These are phyloP conservation scores for Drosophila nikananu DNA, from an alignment of 1,140 invertebrate genomes.

Conservation along the genomic window DNA sequence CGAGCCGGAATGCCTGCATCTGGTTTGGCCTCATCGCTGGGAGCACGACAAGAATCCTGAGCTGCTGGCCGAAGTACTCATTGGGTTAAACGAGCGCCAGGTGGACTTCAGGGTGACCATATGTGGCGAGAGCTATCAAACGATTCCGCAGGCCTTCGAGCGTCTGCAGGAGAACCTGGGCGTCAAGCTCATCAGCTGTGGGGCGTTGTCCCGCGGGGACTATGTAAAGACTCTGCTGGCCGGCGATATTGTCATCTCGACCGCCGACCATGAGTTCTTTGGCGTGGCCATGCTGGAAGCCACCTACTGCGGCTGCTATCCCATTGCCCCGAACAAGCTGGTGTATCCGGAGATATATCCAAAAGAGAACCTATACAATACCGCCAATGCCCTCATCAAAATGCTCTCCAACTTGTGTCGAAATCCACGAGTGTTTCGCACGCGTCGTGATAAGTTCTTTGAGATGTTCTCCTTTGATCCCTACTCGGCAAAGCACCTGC, in stretches of 20 bases:
- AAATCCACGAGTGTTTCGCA: conserved; percentile 76
- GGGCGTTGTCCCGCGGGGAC: conserved; percentile 87
- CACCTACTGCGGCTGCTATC: conserved; percentile 89
- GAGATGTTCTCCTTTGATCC: conserved; percentile 75
- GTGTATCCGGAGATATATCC: conserved; percentile 92
- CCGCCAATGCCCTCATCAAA: conserved; percentile 86
- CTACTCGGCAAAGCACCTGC: conserved; percentile 72
- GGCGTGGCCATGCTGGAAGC: conserved; percentile 92
- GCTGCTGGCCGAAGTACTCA: conserved; percentile 88
- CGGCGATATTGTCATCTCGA: conserved; percentile 90
- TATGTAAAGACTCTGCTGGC: conserved; percentile 87
- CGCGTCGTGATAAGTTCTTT: conserved; percentile 80
- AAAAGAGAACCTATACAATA: conserved; percentile 87
- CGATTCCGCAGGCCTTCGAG: conserved; percentile 86
- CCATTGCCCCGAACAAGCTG: conserved; percentile 89
- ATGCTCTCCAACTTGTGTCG: conserved; percentile 86
- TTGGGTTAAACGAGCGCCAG: conserved; percentile 86
- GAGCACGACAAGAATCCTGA: conserved; percentile 93
- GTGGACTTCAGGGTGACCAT: conserved; percentile 88
- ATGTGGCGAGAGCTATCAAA: conserved; percentile 77
- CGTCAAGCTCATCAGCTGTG: conserved; percentile 88
- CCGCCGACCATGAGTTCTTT: conserved; percentile 92
- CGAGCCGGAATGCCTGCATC: conserved; percentile 86
- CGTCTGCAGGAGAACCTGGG: conserved; percentile 86
- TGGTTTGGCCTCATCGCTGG: conserved; percentile 93